phyloP scores from a whole-genome alignment of 1,140 invertebrate genomes.

The Tetranychus cinnabarinus region DNA sequence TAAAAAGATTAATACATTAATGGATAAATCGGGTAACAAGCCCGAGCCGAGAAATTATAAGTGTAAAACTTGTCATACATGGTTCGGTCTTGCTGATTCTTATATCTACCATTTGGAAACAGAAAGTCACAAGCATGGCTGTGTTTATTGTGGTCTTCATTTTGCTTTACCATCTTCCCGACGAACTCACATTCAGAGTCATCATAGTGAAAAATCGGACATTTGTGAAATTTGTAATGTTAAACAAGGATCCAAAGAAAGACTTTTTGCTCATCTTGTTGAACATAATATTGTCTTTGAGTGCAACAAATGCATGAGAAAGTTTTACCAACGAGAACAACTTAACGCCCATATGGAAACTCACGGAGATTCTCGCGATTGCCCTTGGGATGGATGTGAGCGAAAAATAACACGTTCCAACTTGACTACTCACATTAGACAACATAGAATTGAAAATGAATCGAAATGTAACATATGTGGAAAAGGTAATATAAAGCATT shows the following conservation, averaged over 20 bases:
- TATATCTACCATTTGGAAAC: slow-evolving; percentile 17
- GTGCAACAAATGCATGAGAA: slow-evolving; percentile 15
- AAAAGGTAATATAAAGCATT: slow-evolving; percentile 9
- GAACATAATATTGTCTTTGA: slow-evolving; percentile 15
- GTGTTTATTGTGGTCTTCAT: slow-evolving; percentile 14
- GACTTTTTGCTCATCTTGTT: slow-evolving; percentile 14
- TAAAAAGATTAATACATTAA: slow-evolving; percentile 13
- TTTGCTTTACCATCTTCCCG: slow-evolving; percentile 16
- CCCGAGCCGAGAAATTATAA: slow-evolving; percentile 17
- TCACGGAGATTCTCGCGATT: slow-evolving; percentile 14
- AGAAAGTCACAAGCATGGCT: slow-evolving; percentile 15
- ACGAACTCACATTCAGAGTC: slow-evolving; percentile 16
- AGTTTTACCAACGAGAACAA: slow-evolving; percentile 16
- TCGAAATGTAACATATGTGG: slow-evolving; percentile 14
- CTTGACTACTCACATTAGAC: slow-evolving; percentile 15
- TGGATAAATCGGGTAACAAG: slow-evolving; percentile 15
- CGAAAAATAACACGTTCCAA: slow-evolving; percentile 15
- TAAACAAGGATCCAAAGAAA: slow-evolving; percentile 2
- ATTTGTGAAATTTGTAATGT: slow-evolving; percentile 11
- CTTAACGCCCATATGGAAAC: slow-evolving; percentile 16
- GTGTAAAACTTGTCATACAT: slow-evolving; percentile 17
- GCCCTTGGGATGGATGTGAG: slow-evolving; percentile 15
- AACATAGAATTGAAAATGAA: slow-evolving; percentile 15
- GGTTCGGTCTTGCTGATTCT: slow-evolving; percentile 16
- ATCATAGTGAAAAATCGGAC: slow-evolving; percentile 13